Base-by-base conservation (phyloP, 2,113 vertebrate species). In the Spea multiplicata region DNA sequence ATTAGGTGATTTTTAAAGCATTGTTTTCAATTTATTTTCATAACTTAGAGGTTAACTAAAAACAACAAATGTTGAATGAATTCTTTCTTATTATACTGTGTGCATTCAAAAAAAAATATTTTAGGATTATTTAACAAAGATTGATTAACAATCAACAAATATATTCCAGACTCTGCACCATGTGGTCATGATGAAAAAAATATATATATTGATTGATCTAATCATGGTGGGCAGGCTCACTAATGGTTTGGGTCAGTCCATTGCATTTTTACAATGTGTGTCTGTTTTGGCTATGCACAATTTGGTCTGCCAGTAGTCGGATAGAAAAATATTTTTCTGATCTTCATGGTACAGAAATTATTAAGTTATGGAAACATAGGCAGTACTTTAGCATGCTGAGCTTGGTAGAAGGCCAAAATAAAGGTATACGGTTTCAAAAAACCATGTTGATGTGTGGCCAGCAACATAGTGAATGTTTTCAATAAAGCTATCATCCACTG, bases 281-380 rank as follows among this genome's bases (percentile, higher is more conserved):
- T n/a, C 48, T 61, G 57, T n/a, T 46, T 57, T 73, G 14, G 67
- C 47, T 49, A 10, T 8, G 6, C 16, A 3, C 6, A 46, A 47
- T 73, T 44, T 73, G 53, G 71, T 73, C 46, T 70, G 14, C 55
- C 49, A 73, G 44, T 45, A 61, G 57, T 73, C n/a, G 71, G 53
- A 47, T 44, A 73, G 13, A 16, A 61, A 73, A 16, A 73, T 73
- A 61, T 61, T 61, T 30, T 73, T 73, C 44, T 61, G 6, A 45
- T 61, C 13, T 73, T 73, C 44, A 73, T 14, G 6, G 6, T 16
- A 50, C 67, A 70, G 67, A 50, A 49, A 50, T 70, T n/a, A 47
- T 73, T 46, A 73, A n/a, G 53, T 73, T 48, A 47, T 46, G 53
- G 53, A 61, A 70, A 61, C 55, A 73, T n/a, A 70, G 67, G 67